Evolutionary conservation across 2,888 invertebrate species (phyloP).

Genomic region (Flexamia atlantica): DNA sequence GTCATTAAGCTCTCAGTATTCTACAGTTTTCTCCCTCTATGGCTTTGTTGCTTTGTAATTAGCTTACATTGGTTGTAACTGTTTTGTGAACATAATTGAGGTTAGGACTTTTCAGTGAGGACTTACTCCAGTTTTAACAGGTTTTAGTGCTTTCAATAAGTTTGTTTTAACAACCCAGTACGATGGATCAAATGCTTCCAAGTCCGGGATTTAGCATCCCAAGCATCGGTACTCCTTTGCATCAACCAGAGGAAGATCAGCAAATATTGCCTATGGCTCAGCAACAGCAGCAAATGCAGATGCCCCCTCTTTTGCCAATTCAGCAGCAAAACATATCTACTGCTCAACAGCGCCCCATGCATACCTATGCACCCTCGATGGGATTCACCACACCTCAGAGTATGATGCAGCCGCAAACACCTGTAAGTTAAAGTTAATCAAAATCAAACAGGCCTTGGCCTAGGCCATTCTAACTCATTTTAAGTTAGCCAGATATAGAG

Average conservation of each 20-base stretch:
- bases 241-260: slow-evolving; percentile 95
- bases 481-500: no score
- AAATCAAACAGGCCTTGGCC: no score
- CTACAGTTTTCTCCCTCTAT: no score
- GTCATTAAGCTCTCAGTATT: no score
- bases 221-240: slow-evolving; percentile 92
- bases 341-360: slow-evolving; percentile 74
- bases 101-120: no score
- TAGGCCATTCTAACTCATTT: no score
- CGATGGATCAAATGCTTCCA: slow-evolving; percentile 94
- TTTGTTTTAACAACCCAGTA: background rate
- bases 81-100: no score
- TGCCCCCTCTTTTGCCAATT: slow-evolving; percentile 81
- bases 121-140: no score
- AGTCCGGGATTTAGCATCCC: slow-evolving; percentile 94
- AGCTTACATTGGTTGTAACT: no score
- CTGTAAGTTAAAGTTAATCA: slow-evolving; percentile 78
- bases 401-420: slow-evolving; percentile 90
- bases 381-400: slow-evolving; percentile 87
- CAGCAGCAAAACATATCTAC: slow-evolving; percentile 80
- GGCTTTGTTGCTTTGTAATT: no score
- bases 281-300: slow-evolving; percentile 81
- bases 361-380: slow-evolving; percentile 83
- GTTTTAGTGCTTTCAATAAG: no score
- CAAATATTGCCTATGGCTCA: slow-evolving; percentile 91